phyloP scores from a whole-genome alignment of 2,113 vertebrate species.

The Etheostoma cragini region DNA sequence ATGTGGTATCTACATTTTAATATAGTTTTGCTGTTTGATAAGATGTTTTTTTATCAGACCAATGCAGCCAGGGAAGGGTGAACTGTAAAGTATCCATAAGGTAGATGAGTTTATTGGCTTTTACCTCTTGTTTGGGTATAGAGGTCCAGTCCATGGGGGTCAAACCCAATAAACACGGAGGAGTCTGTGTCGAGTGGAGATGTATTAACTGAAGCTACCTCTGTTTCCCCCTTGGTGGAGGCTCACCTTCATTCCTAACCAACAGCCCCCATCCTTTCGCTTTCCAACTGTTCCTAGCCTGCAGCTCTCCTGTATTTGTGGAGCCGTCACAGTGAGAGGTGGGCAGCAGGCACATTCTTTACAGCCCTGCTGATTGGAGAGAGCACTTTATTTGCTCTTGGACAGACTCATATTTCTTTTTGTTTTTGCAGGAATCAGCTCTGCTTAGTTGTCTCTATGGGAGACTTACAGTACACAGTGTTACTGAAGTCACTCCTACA shows the following conservation, averaged over 20 bases:
- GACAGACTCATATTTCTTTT: conserved; percentile 68
- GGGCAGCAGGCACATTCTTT: conserved; percentile 69
- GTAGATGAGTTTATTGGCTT: conserved; percentile 65
- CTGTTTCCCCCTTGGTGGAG: conserved; percentile 39
- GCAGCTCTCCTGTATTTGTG: conserved; percentile 79
- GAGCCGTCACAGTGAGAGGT: conserved; percentile 75
- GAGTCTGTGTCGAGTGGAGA: conserved; percentile 47
- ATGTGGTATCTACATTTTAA: conserved; percentile 15
- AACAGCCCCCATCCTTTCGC: conserved; percentile 38
- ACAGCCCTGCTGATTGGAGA: conserved; percentile 67
- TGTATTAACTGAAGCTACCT: conserved; percentile 61
- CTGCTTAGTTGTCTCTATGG: conserved; percentile 36
- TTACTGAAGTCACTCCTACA: conserved; percentile 5
- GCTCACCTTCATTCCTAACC: conserved; percentile 37
- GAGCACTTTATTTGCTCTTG: conserved; percentile 74
- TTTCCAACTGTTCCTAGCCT: conserved; percentile 59
- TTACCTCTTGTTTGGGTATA: conserved; percentile 57
- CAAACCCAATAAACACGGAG: conserved; percentile 68
- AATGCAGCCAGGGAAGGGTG: conserved; percentile 12
- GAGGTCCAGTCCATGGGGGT: conserved; percentile 58
- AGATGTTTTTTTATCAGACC: conserved; percentile 17
- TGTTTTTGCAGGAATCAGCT: conserved; percentile 58
- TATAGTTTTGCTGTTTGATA: conserved; percentile 25
- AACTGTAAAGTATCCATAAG: conserved; percentile 49
- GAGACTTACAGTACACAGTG: conserved; percentile 45